Base-by-base conservation (phyloP, 2,797 vertebrate genomes). In the Buphagus erythrorhynchus region DNA sequence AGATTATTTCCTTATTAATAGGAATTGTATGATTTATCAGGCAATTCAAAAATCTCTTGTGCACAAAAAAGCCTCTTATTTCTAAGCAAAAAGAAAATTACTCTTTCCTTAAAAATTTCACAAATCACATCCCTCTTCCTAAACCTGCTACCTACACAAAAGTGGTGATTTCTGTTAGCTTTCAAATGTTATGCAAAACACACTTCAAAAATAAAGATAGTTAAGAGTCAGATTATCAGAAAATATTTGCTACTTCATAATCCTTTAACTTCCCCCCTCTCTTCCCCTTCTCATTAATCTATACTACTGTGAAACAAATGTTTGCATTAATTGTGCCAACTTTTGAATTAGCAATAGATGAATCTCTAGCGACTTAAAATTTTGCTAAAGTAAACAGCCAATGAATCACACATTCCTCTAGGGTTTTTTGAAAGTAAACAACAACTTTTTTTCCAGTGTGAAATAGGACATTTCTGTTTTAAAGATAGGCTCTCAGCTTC, bases 361-460 rank as follows among this genome's bases (percentile, higher is more conserved):
- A 91, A 82, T 91, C 84, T 97, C 91, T 68, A 75, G 75, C 0
- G 2, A 51, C 68, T 88, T 83, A 91, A 80, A 74, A 89, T 61
- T 80, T 93, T 92, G 81, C 68, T 88, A 78, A 92, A 94, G 84
- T 92, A 96, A 96, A 91, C 91, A 94, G 88, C 65, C 72, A 83
- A 86, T 91, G 89, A 96, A 78, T 94, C 87, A 81, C 75, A 78
- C 35, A 43, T 90, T 94, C 62, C 92, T 86, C 78, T 58, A 85
- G 78, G 84, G 65, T 20, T 92, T 93, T 63, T 74, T 59, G 38
- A 82, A 92, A 91, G 49, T 87, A 91, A 91, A 79, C 65, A 90
- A 46, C 21, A 18, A 12, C 36, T 91, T 57, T 66, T 80, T 81
- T 24, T 17, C 35, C 28, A 24, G 13, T 61, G 29, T 94, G 71